phyloP scores from a whole-genome alignment of 2,888 invertebrate species.

The Thalpophila matura region DNA sequence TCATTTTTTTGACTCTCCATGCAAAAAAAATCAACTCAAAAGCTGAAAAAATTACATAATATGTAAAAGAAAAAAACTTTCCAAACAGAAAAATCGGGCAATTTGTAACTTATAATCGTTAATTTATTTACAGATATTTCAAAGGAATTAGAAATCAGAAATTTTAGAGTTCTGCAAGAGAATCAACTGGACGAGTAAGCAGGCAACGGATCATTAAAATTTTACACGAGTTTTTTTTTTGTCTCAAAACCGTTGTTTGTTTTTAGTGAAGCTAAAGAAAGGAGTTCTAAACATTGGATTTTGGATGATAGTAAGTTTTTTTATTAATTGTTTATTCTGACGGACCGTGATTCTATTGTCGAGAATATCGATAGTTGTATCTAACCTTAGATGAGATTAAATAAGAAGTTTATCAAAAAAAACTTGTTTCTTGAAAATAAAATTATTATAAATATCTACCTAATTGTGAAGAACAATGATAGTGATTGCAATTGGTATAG shows the following conservation, averaged over 20 bases:
- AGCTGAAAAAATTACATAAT: slow-evolving; percentile 4
- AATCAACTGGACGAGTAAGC: slow-evolving; percentile 32
- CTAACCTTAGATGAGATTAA: no score
- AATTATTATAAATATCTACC: no score
- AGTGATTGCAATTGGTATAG: no score
- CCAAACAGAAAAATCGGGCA: not conserved
- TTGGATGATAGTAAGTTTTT: slow-evolving; percentile 31
- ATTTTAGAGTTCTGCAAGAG: slow-evolving; percentile 44
- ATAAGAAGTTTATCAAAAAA: no score
- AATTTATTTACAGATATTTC: slow-evolving; percentile 62
- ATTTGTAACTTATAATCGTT: not conserved
- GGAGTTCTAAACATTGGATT: slow-evolving; percentile 38
- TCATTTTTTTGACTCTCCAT: no score
- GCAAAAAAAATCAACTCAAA: not conserved
- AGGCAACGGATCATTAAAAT: slow-evolving; percentile 1
- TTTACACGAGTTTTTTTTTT: not conserved
- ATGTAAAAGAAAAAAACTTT: not conserved
- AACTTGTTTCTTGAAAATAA: no score
- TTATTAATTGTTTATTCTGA: no score
- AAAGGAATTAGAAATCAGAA: slow-evolving; percentile 62
- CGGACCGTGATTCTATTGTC: no score
- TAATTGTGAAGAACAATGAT: no score
- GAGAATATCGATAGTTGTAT: no score
- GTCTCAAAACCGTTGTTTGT: not conserved
- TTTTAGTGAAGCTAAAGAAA: slow-evolving; percentile 18